These are phyloP conservation scores for Cataglyphis albicans DNA, from an alignment of 2,888 invertebrate genomes.

Conservation along the genomic window DNA sequence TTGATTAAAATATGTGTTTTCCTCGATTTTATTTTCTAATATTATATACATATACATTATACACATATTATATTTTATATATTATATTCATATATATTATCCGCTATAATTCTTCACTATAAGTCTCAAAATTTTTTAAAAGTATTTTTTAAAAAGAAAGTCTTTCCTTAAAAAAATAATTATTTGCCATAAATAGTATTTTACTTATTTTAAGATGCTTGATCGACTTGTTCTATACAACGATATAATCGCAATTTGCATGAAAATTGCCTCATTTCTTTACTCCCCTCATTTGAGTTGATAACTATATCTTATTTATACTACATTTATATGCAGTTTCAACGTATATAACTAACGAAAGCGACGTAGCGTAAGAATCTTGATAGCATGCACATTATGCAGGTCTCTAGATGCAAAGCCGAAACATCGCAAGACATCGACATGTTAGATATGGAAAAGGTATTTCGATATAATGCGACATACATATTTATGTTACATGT, in stretches of 20 bases:
- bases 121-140: background rate
- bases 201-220: background rate
- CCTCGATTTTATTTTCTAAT: background rate
- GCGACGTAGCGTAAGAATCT: constrained; percentile 7
- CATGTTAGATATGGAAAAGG: constrained; percentile 32
- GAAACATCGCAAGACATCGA: constrained; percentile 35
- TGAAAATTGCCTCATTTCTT: background rate
- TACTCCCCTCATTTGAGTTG: background rate
- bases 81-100: background rate
- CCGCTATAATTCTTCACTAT: background rate
- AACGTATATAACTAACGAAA: background rate
- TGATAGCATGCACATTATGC: constrained; percentile 1
- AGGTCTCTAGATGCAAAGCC: constrained; percentile 6
- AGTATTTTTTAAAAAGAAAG: background rate
- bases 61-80: background rate
- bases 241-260: background rate
- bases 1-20: background rate
- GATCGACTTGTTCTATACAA: background rate
- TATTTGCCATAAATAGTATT: background rate
- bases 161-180: background rate
- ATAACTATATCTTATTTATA: background rate
- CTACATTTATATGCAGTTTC: background rate
- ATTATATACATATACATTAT: background rate
- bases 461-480: constrained; percentile 27
- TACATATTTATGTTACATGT: constrained; percentile 40